Percentiles rank a stretch among this genome's conserved stretches.
These are phyloP conservation scores for Poeciliopsis gracilis DNA, from an alignment of 2,797 vertebrate species.

Conservation along the genomic window DNA sequence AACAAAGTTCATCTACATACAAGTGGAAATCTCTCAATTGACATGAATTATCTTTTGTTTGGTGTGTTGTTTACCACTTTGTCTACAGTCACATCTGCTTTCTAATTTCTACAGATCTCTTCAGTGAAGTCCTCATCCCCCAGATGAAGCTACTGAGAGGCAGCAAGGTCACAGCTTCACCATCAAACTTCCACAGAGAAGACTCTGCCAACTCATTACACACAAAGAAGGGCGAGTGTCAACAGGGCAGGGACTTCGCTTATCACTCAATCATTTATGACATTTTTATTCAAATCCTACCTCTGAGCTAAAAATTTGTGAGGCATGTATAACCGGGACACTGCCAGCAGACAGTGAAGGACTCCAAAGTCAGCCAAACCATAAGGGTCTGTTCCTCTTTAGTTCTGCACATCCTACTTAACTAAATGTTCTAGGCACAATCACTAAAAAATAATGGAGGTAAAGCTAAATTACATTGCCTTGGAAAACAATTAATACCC, in stretches of 20 bases:
- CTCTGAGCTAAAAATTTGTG: constrained; percentile 66
- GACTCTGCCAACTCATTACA: constrained; percentile 46
- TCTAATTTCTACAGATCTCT: constrained; percentile 5
- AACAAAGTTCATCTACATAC: neutral
- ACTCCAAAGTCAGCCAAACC: constrained; percentile 55
- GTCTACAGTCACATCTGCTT: too few relatives aligned
- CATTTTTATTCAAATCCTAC: constrained; percentile 65
- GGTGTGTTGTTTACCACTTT: neutral
- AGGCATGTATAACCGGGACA: constrained; percentile 65
- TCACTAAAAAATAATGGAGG: neutral
- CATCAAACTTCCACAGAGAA: constrained; percentile 22
- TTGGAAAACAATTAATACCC: neutral
- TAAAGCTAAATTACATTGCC: neutral
- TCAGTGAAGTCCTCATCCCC: neutral
- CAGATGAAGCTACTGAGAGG: constrained; percentile 18
- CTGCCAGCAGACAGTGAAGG: constrained; percentile 69
- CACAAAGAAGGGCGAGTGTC: constrained; percentile 24
- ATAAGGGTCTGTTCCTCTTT: constrained; percentile 22
- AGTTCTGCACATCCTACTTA: neutral
- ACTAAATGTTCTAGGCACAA: neutral
- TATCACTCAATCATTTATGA: constrained; percentile 60
- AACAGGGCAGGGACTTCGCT: constrained; percentile 37
- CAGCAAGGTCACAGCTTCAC: constrained; percentile 39
- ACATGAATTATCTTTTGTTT: neutral
- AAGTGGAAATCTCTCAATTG: neutral